Evolutionary conservation across 2,113 vertebrate genomes (phyloP), one percentile per base, ranked within the genome.

Genomic region (Menura novaehollandiae): DNA sequence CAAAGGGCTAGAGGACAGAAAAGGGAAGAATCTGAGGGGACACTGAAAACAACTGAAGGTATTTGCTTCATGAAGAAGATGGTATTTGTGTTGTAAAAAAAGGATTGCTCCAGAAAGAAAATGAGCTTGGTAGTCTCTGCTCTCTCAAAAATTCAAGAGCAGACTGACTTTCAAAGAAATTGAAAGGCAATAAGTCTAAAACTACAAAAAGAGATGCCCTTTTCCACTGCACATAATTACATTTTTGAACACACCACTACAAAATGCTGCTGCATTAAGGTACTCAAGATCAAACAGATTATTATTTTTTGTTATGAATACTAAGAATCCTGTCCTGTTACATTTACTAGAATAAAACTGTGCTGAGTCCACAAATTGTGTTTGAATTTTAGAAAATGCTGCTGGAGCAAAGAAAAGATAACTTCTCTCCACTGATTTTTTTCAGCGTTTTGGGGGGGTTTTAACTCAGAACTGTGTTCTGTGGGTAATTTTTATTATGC

Each of bases 401-500:
- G 23, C 30, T 76, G 74, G 18, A 95, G 49, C 20, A 15, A 59
- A 60, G 84, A 81, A 69, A 72, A 92, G 41, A 81, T 89, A 95
- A 91, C 80, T 78, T 87, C 2, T 63, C 24, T 76, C 15, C 53
- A 2, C 4, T 66, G 41, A 56, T 75, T 41, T 51, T 74, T 84
- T 84, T 71, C 30, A 26, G 33, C 76, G 35, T 49, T 67, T 47
- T 63, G 15, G 64, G 19, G 28, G 0, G 27, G 73, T n/a, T 56
- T 55, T 43, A 52, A 79, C 89, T 82, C 80, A 79, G 91, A 96
- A 88, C 82, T 89, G 58, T 96, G 56, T 93, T 92, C 85, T 96
- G 32, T 91, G 35, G 24, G 85, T 89, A 93, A 93, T 94, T 96
- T 96, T 96, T 97, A 95, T 97, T 96, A 91, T 88, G 77, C 85